Evolutionary conservation across 2,113 vertebrate species (phyloP).

Genomic region (Gavialis gangeticus): DNA sequence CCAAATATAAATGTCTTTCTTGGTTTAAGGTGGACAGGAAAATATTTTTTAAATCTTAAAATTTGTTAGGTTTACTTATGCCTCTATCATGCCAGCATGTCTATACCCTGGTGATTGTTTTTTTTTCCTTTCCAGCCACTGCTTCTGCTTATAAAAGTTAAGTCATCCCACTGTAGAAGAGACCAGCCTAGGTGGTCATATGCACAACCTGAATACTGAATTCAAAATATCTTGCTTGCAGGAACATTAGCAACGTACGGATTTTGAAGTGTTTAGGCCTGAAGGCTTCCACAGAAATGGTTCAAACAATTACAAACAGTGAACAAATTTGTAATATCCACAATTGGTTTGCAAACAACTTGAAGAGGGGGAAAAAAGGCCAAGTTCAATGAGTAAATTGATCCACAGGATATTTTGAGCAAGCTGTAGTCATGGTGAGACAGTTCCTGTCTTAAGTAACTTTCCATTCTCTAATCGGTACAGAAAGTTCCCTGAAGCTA

Average conservation of each 20-base stretch:
- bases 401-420: neutral
- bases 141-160: neutral
- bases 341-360: neutral
- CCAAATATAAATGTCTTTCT: neutral
- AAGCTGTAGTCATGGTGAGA: neutral
- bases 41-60: neutral
- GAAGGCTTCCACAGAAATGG: neutral
- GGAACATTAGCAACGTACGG: neutral
- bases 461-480: neutral
- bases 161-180: accelerated
- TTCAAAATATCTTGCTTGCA: neutral
- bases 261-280: neutral
- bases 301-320: neutral
- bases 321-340: neutral
- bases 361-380: neutral
- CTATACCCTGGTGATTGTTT: neutral
- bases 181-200: neutral
- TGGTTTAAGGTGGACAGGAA: neutral
- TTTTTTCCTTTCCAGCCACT: neutral
- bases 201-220: neutral
- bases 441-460: neutral
- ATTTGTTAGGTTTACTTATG: neutral
- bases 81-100: neutral
- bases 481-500: neutral
- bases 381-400: neutral